Evolutionary conservation across 2,888 invertebrate genomes (phyloP).

Genomic region (Pemphredon lugubris): DNA sequence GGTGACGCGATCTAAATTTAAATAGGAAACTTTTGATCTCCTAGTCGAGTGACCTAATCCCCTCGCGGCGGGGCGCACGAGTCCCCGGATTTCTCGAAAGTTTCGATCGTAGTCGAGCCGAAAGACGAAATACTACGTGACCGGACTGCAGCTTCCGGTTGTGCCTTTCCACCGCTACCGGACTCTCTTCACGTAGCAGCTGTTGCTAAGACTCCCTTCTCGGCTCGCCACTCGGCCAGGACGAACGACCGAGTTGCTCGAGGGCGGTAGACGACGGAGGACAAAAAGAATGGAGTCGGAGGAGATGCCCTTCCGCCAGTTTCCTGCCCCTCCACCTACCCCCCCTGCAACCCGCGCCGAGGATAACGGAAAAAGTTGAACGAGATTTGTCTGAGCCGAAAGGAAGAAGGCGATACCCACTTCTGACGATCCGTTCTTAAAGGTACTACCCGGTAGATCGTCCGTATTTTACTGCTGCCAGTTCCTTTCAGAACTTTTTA

Average conservation of each 20-base stretch:
- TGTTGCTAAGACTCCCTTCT: conserved; percentile 37
- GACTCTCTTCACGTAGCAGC: conserved; percentile 46
- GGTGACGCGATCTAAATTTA: conserved; percentile 13
- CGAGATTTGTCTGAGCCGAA: conserved; percentile 3
- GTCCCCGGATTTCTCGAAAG: conserved; percentile 18
- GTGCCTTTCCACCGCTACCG: conserved; percentile 10
- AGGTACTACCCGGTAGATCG: conserved; percentile 7
- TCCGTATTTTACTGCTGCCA: conserved; percentile 62
- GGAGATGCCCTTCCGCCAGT: background rate
- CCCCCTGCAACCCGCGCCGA: background rate
- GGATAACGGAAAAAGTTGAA: conserved; percentile 18
- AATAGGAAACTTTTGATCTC: conserved; percentile 22
- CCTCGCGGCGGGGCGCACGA: background rate
- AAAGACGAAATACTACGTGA: conserved; percentile 55
- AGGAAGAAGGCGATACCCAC: background rate
- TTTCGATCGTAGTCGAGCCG: conserved; percentile 31
- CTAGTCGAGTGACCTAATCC: background rate
- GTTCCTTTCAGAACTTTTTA: conserved; percentile 70
- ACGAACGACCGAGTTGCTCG: conserved; percentile 28
- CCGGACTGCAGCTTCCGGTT: conserved; percentile 30
- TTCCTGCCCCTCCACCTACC: conserved; percentile 1
- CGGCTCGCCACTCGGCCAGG: conserved; percentile 22
- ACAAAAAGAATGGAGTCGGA: background rate
- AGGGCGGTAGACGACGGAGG: background rate
- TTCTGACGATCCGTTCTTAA: background rate